These are phyloP conservation scores for Amblyjoppa fuscipennis DNA, from an alignment of 2,888 invertebrate genomes.

Conservation along the genomic window DNA sequence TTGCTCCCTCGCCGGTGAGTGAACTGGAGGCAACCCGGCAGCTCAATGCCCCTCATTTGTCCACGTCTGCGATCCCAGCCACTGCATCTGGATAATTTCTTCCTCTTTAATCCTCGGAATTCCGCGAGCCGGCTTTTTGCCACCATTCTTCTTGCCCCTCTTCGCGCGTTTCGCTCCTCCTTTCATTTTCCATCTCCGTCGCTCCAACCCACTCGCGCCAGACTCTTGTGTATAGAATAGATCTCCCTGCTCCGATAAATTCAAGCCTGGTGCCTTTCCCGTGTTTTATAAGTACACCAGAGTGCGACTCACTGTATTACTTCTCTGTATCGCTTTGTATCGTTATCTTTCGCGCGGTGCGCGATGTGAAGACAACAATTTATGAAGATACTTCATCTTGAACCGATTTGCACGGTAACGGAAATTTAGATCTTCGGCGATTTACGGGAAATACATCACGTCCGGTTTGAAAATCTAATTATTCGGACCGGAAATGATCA, in stretches of 20 bases:
- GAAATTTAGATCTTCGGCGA: too few relatives aligned
- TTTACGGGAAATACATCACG: too few relatives aligned
- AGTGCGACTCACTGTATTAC: neutral
- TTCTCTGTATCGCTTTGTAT: slow-evolving; percentile 1
- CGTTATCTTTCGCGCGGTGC: neutral
- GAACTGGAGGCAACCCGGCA: slow-evolving; percentile 47
- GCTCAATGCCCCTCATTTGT: slow-evolving; percentile 78
- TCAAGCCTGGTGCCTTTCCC: neutral
- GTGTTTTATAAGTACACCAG: slow-evolving; percentile 2
- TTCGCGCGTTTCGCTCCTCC: slow-evolving; percentile 27
- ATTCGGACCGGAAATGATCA: too few relatives aligned
- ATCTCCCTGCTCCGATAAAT: slow-evolving; percentile 31
- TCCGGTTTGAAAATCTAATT: too few relatives aligned
- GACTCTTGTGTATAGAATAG: slow-evolving; percentile 13
- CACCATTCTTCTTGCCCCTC: slow-evolving; percentile 46
- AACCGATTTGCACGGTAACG: neutral
- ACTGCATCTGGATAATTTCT: slow-evolving; percentile 80
- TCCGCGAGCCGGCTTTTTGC: slow-evolving; percentile 47
- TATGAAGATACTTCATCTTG: neutral
- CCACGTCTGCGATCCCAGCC: slow-evolving; percentile 73
- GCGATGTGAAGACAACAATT: neutral
- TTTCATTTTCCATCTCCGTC: slow-evolving; percentile 24
- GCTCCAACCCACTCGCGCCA: neutral
- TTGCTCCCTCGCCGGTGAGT: slow-evolving; percentile 56
- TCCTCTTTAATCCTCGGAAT: slow-evolving; percentile 73